A percentile compares a stretch with the other conserved stretches of the same genome.
Evolutionary conservation across 2,888 invertebrate species (phyloP).

Genomic region (Isoperla grammatica): DNA sequence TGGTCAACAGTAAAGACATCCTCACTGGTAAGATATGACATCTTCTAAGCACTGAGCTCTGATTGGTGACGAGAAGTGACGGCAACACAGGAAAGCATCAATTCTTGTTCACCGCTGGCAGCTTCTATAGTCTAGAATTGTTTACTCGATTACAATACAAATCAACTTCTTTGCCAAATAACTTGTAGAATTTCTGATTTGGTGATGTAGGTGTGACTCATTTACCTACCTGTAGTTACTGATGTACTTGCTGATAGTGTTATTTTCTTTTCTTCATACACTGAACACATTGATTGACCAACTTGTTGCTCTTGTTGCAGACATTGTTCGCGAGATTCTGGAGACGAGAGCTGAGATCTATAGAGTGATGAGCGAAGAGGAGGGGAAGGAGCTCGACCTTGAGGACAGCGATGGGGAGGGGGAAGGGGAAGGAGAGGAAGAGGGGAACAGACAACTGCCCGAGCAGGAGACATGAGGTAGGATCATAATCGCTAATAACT

Average conservation of each 20-base stretch:
- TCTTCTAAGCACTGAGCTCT: background rate
- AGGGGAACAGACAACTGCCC: background rate
- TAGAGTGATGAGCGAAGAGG: constrained; percentile 43
- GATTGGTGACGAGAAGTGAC: background rate
- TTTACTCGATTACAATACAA: too few relatives aligned
- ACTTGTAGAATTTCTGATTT: too few relatives aligned
- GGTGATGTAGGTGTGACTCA: too few relatives aligned
- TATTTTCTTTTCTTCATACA: too few relatives aligned
- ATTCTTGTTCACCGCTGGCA: too few relatives aligned
- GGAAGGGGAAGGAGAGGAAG: background rate
- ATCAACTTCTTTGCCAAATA: too few relatives aligned
- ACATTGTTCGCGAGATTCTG: constrained; percentile 72
- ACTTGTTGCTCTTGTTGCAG: constrained; percentile 42
- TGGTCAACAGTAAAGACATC: constrained; percentile 74
- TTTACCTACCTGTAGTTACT: too few relatives aligned
- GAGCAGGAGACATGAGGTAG: background rate
- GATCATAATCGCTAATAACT: background rate
- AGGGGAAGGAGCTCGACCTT: constrained; percentile 29
- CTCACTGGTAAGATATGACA: constrained; percentile 56
- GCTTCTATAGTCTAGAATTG: too few relatives aligned
- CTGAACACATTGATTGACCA: too few relatives aligned
- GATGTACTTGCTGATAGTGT: too few relatives aligned
- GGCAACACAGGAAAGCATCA: too few relatives aligned
- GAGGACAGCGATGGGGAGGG: constrained; percentile 14
- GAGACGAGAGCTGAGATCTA: constrained; percentile 65